Percentiles rank a stretch among this genome's conserved stretches.
phyloP scores from a whole-genome alignment of 2,797 vertebrate species.

The Decapterus maruadsi region DNA sequence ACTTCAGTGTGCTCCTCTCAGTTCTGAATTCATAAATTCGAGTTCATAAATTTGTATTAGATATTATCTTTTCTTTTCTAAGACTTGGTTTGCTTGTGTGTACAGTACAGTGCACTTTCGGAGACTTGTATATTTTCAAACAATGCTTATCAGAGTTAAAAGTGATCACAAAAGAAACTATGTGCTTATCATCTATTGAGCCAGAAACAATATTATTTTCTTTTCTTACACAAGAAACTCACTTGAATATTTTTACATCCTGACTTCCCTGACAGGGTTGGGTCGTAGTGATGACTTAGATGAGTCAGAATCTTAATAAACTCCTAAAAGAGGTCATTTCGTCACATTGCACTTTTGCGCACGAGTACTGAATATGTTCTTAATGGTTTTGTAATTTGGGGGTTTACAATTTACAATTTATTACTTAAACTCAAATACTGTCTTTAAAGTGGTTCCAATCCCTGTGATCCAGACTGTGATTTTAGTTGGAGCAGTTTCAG shows the following conservation, averaged over 20 bases:
- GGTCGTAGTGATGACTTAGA: neutral
- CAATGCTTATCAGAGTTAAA: constrained; percentile 26
- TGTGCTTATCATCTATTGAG: constrained; percentile 16
- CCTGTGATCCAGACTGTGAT: neutral
- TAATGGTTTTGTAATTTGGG: neutral
- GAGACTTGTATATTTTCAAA: constrained; percentile 20
- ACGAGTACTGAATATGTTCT: neutral
- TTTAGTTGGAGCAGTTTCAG: neutral
- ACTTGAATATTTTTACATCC: too few relatives aligned
- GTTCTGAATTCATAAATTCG: neutral
- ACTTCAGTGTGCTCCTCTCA: neutral
- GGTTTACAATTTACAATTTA: neutral
- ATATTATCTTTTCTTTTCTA: neutral
- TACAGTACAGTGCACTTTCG: neutral
- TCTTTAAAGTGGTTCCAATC: neutral
- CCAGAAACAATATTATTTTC: neutral
- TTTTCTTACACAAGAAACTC: constrained; percentile 8
- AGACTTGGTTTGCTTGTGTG: neutral
- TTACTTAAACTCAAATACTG: neutral
- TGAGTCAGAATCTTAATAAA: neutral
- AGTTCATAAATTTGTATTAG: neutral
- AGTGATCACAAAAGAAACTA: constrained; percentile 19
- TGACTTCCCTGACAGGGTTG: neutral
- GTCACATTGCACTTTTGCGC: neutral
- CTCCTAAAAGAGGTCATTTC: neutral